phyloP scores from a whole-genome alignment of 2,888 invertebrate species.

The Elegia similella region DNA sequence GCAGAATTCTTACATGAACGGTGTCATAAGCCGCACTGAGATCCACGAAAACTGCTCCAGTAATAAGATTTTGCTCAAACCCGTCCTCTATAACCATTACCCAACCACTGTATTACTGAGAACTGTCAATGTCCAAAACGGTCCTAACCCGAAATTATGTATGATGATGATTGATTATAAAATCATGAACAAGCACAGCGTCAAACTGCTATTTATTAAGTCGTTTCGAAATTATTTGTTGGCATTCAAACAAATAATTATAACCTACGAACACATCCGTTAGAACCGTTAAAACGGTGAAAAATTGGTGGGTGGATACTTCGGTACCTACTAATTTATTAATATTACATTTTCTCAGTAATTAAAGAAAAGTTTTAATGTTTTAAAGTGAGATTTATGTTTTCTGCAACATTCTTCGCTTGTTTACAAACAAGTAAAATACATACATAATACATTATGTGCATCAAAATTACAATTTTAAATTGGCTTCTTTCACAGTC shows the following conservation, averaged over 20 bases:
- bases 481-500: too few relatives aligned
- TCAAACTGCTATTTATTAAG: slow-evolving; percentile 18
- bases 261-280: slow-evolving; percentile 2
- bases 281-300: slow-evolving; percentile 12
- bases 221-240: slow-evolving; percentile 16
- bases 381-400: not conserved
- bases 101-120: not conserved
- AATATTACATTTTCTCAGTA: slow-evolving; percentile 1
- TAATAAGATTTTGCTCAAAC: too few relatives aligned
- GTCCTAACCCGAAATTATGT: slow-evolving; percentile 32
- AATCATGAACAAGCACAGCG: slow-evolving; percentile 16
- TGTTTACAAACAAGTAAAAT: not conserved
- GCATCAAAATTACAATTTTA: too few relatives aligned
- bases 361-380: slow-evolving; percentile 4
- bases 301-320: slow-evolving; percentile 13
- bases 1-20: too few relatives aligned
- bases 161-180: slow-evolving; percentile 39
- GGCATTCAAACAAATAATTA: slow-evolving; percentile 18
- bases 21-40: too few relatives aligned
- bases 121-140: slow-evolving; percentile 9
- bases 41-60: too few relatives aligned
- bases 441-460: too few relatives aligned
- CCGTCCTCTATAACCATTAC: too few relatives aligned
- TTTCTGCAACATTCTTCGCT: not conserved
- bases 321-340: slow-evolving; percentile 3